phyloP scores from a whole-genome alignment of 2,888 invertebrate genomes.

The Phyto melanocephala region DNA sequence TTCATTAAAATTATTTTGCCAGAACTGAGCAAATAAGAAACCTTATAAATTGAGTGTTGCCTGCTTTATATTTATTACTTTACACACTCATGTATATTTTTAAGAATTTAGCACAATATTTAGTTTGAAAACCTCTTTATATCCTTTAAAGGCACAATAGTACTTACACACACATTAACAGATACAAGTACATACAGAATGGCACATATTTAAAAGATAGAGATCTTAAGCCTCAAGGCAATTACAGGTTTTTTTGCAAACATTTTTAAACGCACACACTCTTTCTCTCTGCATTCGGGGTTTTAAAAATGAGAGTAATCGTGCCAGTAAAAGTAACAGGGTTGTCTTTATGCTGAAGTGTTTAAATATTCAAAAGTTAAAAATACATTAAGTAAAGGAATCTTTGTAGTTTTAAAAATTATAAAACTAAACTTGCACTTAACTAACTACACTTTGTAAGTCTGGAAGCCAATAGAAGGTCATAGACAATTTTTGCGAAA shows the following conservation, averaged over 20 bases:
- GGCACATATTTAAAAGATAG: constrained; percentile 28
- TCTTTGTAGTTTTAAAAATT: no score
- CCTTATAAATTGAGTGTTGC: no score
- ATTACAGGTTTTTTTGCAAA: background rate
- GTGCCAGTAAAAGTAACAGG: constrained; percentile 36
- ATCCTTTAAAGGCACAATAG: background rate
- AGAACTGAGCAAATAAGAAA: no score
- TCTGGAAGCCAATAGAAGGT: no score
- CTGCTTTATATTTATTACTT: no score
- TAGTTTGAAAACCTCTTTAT: background rate
- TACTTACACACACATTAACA: background rate
- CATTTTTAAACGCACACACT: background rate
- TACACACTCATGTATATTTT: background rate
- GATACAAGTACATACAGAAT: background rate
- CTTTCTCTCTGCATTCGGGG: background rate
- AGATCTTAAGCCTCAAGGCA: constrained; percentile 36
- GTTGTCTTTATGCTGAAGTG: background rate
- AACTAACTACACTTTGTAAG: no score
- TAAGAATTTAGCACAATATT: background rate
- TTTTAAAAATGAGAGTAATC: background rate
- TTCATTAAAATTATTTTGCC: no score
- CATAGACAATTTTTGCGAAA: no score
- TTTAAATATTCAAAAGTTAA: no score
- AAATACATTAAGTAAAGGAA: no score
- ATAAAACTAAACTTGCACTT: no score